Evolutionary conservation across 2,113 vertebrate genomes (phyloP), one percentile per base, ranked within the genome.

Genomic region (Corythaeola cristata): DNA sequence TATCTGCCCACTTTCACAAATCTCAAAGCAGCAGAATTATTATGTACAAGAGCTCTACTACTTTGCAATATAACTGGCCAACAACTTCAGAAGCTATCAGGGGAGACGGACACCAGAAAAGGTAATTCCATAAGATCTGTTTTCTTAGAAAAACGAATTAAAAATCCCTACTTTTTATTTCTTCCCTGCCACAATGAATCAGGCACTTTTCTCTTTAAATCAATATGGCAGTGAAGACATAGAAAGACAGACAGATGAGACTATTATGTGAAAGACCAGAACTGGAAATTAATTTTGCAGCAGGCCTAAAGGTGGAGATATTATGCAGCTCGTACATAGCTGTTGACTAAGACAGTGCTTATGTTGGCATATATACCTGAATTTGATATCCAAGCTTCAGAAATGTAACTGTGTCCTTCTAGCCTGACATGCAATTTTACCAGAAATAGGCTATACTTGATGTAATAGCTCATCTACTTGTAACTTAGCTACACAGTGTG

Each of bases 341-440:
- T 78, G 50, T 32, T 84, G 81, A 83, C 37, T 39, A 28, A 47
- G 7, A 47, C 62, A n/a, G 10, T 62, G 39, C 50, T 58, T 78
- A 66, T 66, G 94, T 69, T 81, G 69, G 56, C 56, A 59, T 56
- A 52, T 1, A 5, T 35, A 62, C 37, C 74, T 85, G 41, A 89
- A 66, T 66, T 47, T 87, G 59, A 87, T 49, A 84, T 35, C 49
- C 19, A 86, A 49, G 59, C 24, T 63, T 50, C 58, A 91, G 63
- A 80, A 75, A 63, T 41, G 28, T 21, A 86, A 82, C 33, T 21
- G 6, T 50, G 55, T 81, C 39, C 17, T 39, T 78, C 23, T 71
- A 56, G 50, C 7, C 1, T 0, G 3, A 82, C 12, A 35, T 0
- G 1, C 32, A 49, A 20, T 68, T 90, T 88, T 44, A 85, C 41